Evolutionary conservation across 2,797 vertebrate species (phyloP), one percentile per base, ranked within the genome.

Genomic region (Luscinia luscinia): DNA sequence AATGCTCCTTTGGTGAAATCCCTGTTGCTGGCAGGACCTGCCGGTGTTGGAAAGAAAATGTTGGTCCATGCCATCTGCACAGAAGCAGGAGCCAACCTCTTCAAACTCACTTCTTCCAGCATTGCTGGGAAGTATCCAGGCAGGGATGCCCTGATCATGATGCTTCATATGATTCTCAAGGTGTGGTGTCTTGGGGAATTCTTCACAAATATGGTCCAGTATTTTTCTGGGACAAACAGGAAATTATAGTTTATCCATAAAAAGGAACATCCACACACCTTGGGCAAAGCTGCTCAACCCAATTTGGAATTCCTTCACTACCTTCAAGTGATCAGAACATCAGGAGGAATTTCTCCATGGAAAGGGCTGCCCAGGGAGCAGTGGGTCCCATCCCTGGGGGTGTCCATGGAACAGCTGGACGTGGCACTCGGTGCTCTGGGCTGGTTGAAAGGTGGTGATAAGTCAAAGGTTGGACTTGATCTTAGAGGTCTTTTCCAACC

Each of bases 81-180:
- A 0, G 98, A 99, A 97, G 98, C 98, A 0, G 98, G 98, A 68
- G 98, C 98, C 77, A 99, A 98, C 95, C 98, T 99, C 90, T 99
- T 99, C 94, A 96, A 98, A 94, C 87, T 99, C 69, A 98, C 98
- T 2, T 41, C 98, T 4, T 89, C 95, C 27, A 98, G 97, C 90
- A 89, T 98, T 5, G 87, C 96, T 2, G 97, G 98, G 16, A 99
- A 98, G 88, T 98, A 98, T 79, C 98, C 98, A 0, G 98, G 98
- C 90, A 98, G 89, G 38, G 95, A 9, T 0, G 97, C 97, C 28
- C 94, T 98, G 12, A 97, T 98, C 28, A 97, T 98, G 97, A 96
- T 98, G 97, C 74, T 99, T 12, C 98, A 98, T 59, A 75, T 98
- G 90, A 97, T 99, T 59, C 84, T 98, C 76, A 99, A 99, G 98